These are phyloP conservation scores for Sarcophaga rosellei DNA, from an alignment of 2,888 invertebrate genomes.

Conservation along the genomic window DNA sequence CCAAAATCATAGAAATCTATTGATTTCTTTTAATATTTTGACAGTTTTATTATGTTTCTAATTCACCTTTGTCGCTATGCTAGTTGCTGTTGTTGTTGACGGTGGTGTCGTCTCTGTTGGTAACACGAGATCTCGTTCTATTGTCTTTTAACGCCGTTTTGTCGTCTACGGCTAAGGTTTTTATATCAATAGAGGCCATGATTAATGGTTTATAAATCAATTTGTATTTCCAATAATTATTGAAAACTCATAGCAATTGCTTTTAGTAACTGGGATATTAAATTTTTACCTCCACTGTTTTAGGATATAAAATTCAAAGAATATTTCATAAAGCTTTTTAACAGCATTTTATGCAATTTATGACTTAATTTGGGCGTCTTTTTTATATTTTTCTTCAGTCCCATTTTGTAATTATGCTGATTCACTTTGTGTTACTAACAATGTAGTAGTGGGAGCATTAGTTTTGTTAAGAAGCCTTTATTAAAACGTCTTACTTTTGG, in stretches of 20 bases:
- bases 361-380: no score
- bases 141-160: constrained; percentile 56
- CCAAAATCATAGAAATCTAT: constrained; percentile 57
- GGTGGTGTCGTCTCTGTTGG: constrained; percentile 25
- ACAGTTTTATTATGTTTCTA: constrained; percentile 75
- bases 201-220: constrained; percentile 41
- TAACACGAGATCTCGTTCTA: constrained; percentile 32
- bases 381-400: no score
- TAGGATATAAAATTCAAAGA: not conserved
- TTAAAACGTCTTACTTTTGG: no score
- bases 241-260: not conserved
- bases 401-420: no score
- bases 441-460: no score
- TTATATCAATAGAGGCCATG: constrained; percentile 17
- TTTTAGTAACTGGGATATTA: not conserved
- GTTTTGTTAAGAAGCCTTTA: no score
- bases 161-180: constrained; percentile 38
- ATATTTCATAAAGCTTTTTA: no score
- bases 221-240: not conserved
- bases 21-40: constrained; percentile 68
- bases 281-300: not conserved
- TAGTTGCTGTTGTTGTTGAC: constrained; percentile 23
- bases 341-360: no score
- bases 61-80: constrained; percentile 71
- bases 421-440: no score